Percentiles rank a stretch among this genome's conserved stretches.
Conservation (phyloP, 1,140 invertebrate species). For the Marisa cornuarietis region DNA sequence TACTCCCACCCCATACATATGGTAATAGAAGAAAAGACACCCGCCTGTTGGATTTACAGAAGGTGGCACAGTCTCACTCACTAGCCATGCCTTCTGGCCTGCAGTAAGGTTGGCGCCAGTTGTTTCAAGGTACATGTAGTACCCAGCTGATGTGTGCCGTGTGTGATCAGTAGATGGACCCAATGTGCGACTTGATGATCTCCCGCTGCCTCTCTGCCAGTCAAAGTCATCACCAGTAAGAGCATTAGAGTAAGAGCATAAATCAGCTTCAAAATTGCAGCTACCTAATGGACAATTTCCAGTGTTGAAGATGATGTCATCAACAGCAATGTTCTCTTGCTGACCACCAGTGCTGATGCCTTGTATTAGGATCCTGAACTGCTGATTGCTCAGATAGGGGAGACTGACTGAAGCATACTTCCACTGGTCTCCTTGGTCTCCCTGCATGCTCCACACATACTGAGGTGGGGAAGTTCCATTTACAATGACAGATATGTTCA, state of each 20-base stretch:
- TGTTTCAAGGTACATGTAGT: constrained; percentile 60
- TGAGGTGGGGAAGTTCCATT: constrained; percentile 24
- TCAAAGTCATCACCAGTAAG: constrained; percentile 52
- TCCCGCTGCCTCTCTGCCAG: constrained; percentile 49
- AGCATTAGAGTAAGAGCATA: constrained; percentile 57
- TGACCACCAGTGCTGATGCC: constrained; percentile 54
- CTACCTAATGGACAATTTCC: constrained; percentile 47
- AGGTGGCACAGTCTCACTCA: constrained; percentile 41
- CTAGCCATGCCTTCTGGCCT: constrained; percentile 57
- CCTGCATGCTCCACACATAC: constrained; percentile 64
- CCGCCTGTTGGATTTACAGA: neutral
- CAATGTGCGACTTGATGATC: constrained; percentile 54
- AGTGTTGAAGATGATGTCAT: constrained; percentile 54
- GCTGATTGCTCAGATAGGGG: neutral
- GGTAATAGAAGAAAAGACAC: constrained; percentile 70
- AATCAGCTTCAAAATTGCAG: constrained; percentile 59
- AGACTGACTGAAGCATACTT: constrained; percentile 23
- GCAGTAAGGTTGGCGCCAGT: constrained; percentile 35
- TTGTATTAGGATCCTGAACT: constrained; percentile 4
- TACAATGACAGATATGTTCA: constrained; percentile 41
- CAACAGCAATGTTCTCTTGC: constrained; percentile 69
- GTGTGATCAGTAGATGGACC: constrained; percentile 57
- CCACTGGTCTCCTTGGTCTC: constrained; percentile 43
- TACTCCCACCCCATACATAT: constrained; percentile 76
- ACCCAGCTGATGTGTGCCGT: constrained; percentile 30